phyloP scores from a whole-genome alignment of 2,113 vertebrate genomes.

The Cyrtonyx montezumae region DNA sequence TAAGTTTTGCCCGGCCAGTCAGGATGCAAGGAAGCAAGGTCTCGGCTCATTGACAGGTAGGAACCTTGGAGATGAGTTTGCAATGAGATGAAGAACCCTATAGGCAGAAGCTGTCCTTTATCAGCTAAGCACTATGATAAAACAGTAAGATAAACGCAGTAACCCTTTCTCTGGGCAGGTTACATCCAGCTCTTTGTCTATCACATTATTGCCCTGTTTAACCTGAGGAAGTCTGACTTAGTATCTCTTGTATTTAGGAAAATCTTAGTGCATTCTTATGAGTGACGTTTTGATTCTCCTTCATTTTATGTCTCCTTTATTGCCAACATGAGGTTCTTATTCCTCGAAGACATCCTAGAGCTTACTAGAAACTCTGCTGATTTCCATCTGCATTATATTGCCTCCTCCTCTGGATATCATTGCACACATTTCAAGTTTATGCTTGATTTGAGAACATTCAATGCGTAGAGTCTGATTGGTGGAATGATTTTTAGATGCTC shows the following conservation, averaged over 20 bases:
- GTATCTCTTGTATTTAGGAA: neutral
- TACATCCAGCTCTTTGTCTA: neutral
- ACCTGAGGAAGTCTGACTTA: neutral
- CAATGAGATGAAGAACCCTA: neutral
- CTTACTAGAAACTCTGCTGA: neutral
- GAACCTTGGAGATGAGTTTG: neutral
- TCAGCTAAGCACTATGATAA: neutral
- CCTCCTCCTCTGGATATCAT: neutral
- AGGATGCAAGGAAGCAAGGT: neutral
- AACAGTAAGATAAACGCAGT: rapidly evolving
- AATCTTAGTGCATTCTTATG: neutral
- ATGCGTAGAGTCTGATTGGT: neutral
- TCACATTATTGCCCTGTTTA: neutral
- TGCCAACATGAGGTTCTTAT: neutral
- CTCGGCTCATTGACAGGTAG: rapidly evolving
- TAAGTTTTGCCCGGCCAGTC: neutral
- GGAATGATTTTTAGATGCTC: neutral
- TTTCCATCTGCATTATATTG: neutral
- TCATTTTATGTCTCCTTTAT: neutral
- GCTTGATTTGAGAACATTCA: neutral
- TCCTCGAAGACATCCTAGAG: neutral
- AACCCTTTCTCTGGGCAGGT: neutral
- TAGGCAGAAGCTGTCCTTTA: neutral
- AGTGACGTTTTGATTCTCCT: neutral
- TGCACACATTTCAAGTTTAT: neutral